Evolutionary conservation across 2,797 vertebrate species (phyloP), one percentile per base, ranked within the genome.

Genomic region (Pangasius sanitwongsei): DNA sequence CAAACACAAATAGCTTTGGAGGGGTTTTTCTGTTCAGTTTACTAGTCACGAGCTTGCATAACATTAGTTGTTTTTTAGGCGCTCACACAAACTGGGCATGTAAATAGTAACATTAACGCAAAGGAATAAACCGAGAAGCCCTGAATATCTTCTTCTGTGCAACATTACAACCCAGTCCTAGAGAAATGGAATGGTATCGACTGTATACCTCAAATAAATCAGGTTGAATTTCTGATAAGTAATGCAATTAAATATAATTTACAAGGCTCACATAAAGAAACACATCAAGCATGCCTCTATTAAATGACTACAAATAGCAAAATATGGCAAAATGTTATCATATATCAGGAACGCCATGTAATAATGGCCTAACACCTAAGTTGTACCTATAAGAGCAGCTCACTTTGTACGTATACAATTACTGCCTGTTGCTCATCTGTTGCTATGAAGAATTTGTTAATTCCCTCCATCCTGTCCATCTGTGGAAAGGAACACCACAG

Each of bases 1-100:
- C 61, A 63, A 61, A 90, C 80, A 85, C 87, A 89, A 70, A 88
- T 55, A 88, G 59, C 55, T 48, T 78, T 75, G 4, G 31, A 11
- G 2, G 69, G 87, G 84, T 72, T 84, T 83, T 85, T 48, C 86
- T 74, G 50, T 83, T 80, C 75, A 83, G 59, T n/a, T 84, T 67
- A 84, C 61, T 18, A 57, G 20, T 83, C 63, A 65, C 61, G 6
- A 50, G 53, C 55, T 87, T 87, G 28, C 31, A 81, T 59, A 65
- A 86, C 72, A 74, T 25, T 12, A 53, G 82, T 44, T 28, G 2
- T 65, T 74, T 77, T 31, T 77, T 31, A 70, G 8, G 18, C 44
- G 61, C 55, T 16, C 15, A 81, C 31, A 81, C 53, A 81, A 57
- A 25, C 23, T 34, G 50, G 23, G 69, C 37, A 41, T 44, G 20